Base-by-base conservation (phyloP, 2,797 vertebrate genomes). In the Tragelaphus oryx region DNA sequence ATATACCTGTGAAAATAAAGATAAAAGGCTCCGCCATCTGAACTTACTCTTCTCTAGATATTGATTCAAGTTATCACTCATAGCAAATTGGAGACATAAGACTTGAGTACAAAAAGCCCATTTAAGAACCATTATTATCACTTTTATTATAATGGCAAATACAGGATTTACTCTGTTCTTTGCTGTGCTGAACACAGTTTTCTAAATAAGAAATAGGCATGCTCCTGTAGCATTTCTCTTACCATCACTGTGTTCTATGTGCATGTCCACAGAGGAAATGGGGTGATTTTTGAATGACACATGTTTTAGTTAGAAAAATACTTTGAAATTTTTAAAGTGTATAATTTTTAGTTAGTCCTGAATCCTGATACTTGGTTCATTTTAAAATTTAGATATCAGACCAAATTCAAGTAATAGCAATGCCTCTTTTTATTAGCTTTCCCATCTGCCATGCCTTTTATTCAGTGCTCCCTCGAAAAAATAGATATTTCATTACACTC, bases 1-100 rank as follows among this genome's bases (percentile, higher is more conserved):
- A 54, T 78, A 65, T 30, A 78, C 2, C 28, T 86, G 81, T 86
- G 37, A 90, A 95, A 97, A 95, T 87, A 89, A 75, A 89, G 24
- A 65, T 7, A 37, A 78, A 82, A 52, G 33, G 0, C 14, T 22
- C 48, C 6, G 7, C 10, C 52, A 13, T 37, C n/a, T 24, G n/a
- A 93, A 90, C 33, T 86, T 81, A 50, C 50, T 87, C 80, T 92
- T 93, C 11, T 74, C 30, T 71, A 68, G 46, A 68, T 76, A 87
- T 41, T 52, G 50, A 91, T 50, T 52, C 16, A 81, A 65, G 55
- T 97, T 95, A 89, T 89, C 76, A 74, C 26, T 93, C 26, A 59
- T 71, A 50, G 84, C n/a, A 89, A 89, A 95, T 44, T 93, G 87
- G 22, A 11, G 41, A 59, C 80, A 57, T 76, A 91, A 57, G 9